Evolutionary conservation across 2,888 invertebrate species (phyloP).

Genomic region (Buathra laborator): DNA sequence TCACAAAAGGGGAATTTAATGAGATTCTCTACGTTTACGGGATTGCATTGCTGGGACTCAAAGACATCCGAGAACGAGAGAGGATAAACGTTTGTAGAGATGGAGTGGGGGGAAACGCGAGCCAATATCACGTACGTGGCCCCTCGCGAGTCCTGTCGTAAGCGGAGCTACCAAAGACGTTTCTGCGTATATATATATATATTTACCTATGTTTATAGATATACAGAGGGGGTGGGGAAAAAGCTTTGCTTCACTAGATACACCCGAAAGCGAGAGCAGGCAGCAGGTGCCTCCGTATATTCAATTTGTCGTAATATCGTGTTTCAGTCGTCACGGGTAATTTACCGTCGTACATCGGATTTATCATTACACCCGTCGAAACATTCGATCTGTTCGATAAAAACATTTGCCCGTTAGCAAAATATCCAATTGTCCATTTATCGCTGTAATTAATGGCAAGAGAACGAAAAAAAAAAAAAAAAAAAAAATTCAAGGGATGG

Average conservation of each 20-base stretch:
- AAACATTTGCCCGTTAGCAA: slow-evolving; percentile 1
- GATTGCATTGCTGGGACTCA: slow-evolving; percentile 51
- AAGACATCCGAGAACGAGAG: slow-evolving; percentile 30
- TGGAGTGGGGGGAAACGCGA: slow-evolving; percentile 53
- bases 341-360: slow-evolving; percentile 64
- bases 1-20: slow-evolving; percentile 62
- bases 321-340: slow-evolving; percentile 68
- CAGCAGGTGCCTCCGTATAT: slow-evolving; percentile 79
- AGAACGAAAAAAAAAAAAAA: background rate
- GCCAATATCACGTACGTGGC: slow-evolving; percentile 65
- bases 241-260: slow-evolving; percentile 26
- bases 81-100: slow-evolving; percentile 56
- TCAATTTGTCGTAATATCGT: slow-evolving; percentile 79
- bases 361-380: slow-evolving; percentile 26
- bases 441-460: background rate
- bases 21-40: slow-evolving; percentile 66
- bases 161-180: slow-evolving; percentile 34
- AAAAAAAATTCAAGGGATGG: slow-evolving; percentile 6
- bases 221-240: background rate
- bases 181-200: slow-evolving; percentile 41
- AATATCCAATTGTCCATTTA: slow-evolving; percentile 29
- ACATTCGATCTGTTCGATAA: background rate
- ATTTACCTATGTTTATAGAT: slow-evolving; percentile 44
- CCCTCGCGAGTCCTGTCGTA: slow-evolving; percentile 35
- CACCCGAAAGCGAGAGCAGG: slow-evolving; percentile 60